Evolutionary conservation across 2,888 invertebrate species (phyloP).

Genomic region (Hylaea fasciaria): DNA sequence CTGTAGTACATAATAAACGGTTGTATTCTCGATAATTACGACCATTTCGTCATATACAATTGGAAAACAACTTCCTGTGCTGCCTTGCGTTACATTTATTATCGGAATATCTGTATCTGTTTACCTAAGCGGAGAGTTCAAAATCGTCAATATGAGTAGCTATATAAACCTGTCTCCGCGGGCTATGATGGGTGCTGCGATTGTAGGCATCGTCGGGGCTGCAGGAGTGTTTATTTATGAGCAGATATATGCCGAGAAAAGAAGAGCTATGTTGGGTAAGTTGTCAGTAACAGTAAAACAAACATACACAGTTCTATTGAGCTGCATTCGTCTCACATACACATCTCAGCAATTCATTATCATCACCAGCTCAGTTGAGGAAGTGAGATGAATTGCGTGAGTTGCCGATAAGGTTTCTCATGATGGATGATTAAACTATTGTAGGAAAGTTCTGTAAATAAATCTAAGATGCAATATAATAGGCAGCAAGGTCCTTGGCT

Average conservation of each 20-base stretch:
- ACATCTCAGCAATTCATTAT: too few relatives aligned
- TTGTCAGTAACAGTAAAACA: background rate
- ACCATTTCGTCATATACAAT: slow-evolving; percentile 8
- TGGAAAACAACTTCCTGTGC: background rate
- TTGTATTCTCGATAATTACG: slow-evolving; percentile 1
- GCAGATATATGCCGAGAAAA: slow-evolving; percentile 77
- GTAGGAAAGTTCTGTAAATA: too few relatives aligned
- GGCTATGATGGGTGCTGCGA: slow-evolving; percentile 76
- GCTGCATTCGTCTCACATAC: too few relatives aligned
- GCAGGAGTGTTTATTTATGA: slow-evolving; percentile 81
- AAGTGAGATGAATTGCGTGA: too few relatives aligned
- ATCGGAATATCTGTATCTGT: background rate
- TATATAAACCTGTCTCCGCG: slow-evolving; percentile 63
- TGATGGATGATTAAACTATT: too few relatives aligned
- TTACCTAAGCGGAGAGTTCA: background rate
- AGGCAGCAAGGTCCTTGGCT: too few relatives aligned
- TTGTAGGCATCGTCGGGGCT: slow-evolving; percentile 79
- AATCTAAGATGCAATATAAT: too few relatives aligned
- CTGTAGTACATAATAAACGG: background rate
- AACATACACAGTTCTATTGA: too few relatives aligned
- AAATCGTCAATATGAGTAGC: slow-evolving; percentile 37
- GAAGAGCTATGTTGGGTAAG: slow-evolving; percentile 77
- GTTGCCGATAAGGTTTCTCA: too few relatives aligned
- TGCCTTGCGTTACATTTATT: background rate
- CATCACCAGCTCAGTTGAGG: too few relatives aligned